A percentile compares a stretch with the other conserved stretches of the same genome.
Conservation (phyloP, 2,797 vertebrate genomes). For the Eleutherodactylus coqui region DNA sequence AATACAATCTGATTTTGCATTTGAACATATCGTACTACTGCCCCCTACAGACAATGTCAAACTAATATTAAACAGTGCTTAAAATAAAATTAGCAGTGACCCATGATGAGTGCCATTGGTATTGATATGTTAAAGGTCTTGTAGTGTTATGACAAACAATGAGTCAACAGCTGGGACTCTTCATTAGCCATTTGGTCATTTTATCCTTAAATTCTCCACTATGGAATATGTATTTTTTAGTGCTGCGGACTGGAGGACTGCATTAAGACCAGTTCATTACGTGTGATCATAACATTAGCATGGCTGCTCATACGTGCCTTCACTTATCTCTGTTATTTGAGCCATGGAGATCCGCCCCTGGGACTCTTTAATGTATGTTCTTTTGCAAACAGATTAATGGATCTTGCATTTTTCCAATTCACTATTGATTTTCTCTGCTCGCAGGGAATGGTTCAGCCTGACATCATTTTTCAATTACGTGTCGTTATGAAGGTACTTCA, state of each 20-base stretch:
- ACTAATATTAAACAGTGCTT: not conserved
- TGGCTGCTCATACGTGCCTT: constrained; percentile 2
- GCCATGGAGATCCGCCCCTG: constrained; percentile 8
- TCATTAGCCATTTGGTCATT: constrained; percentile 52
- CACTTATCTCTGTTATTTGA: constrained; percentile 15
- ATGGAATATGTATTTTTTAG: constrained; percentile 41
- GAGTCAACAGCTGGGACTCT: constrained; percentile 29
- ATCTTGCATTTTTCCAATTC: constrained; percentile 22
- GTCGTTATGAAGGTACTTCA: not conserved
- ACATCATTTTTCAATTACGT: constrained; percentile 42
- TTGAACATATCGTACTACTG: not conserved
- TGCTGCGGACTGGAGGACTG: constrained; percentile 35
- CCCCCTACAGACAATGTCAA: not conserved
- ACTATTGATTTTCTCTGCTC: constrained; percentile 39
- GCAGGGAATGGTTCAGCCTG: not conserved
- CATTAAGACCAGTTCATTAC: constrained; percentile 19
- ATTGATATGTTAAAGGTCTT: not conserved
- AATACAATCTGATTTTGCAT: too few relatives aligned
- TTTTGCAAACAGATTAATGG: constrained; percentile 1
- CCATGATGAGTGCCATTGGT: not conserved
- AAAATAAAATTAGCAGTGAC: not conserved
- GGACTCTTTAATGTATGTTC: constrained; percentile 23
- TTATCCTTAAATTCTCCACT: too few relatives aligned
- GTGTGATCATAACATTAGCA: not conserved
- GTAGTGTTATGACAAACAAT: not conserved